Evolutionary conservation across 2,113 vertebrate species (phyloP).

Genomic region (Cettia cetti): DNA sequence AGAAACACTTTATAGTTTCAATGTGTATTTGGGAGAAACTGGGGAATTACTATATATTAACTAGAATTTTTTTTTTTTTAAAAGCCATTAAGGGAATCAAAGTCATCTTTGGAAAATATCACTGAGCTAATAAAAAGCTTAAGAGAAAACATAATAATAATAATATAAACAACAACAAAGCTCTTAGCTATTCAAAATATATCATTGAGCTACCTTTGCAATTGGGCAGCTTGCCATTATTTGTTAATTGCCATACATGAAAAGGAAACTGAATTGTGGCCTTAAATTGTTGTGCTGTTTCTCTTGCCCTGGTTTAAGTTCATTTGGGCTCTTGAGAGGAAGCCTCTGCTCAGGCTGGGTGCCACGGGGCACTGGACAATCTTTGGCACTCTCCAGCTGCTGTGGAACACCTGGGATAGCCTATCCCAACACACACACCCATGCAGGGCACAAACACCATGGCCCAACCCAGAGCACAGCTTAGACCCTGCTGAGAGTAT

Average conservation of each 20-base stretch:
- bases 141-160: neutral
- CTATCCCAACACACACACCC: neutral
- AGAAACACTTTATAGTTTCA: slow-evolving; percentile 5
- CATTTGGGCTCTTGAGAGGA: neutral
- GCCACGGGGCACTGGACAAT: rapidly evolving
- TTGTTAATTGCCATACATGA: neutral
- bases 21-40: neutral
- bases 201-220: slow-evolving; percentile 1
- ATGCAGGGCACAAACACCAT: rapidly evolving
- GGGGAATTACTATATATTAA: slow-evolving; percentile 3
- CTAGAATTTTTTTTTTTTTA: neutral
- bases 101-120: slow-evolving; percentile 18
- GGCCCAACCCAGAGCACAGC: neutral
- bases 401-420: rapidly evolving
- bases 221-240: neutral
- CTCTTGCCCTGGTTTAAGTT: neutral
- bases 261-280: neutral
- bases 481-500: neutral
- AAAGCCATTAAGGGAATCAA: slow-evolving; percentile 6
- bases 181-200: neutral
- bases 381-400: neutral
- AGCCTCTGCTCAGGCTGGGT: neutral
- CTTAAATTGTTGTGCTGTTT: neutral
- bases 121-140: neutral
- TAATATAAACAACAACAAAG: neutral